Evolutionary conservation across 2,888 invertebrate genomes (phyloP).

Genomic region (Pharmacophagus antenor): DNA sequence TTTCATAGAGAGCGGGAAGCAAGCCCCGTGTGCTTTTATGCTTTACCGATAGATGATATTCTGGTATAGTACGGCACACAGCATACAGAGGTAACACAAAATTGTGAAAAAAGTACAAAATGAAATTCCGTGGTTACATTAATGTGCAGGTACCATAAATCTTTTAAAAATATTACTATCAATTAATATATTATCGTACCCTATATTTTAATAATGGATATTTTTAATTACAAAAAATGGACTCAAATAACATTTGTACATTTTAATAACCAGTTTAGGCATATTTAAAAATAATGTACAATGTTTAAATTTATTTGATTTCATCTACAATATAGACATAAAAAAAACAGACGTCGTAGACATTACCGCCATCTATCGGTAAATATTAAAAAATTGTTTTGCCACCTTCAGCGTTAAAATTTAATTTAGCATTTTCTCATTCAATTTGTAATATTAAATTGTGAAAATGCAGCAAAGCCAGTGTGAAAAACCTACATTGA

Average conservation of each 20-base stretch:
- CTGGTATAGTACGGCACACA: neutral
- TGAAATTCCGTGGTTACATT: no score
- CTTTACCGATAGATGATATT: slow-evolving; percentile 37
- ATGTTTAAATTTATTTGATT: no score
- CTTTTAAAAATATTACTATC: no score
- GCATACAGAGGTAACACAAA: neutral
- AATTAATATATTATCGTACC: no score
- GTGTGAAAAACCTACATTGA: slow-evolving; percentile 23
- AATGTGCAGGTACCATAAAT: no score
- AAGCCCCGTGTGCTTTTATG: slow-evolving; percentile 28
- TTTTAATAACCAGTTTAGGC: no score
- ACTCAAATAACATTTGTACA: no score
- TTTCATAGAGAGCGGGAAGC: slow-evolving; percentile 31
- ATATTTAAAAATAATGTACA: no score
- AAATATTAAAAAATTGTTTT: slow-evolving; percentile 3
- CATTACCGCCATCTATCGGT: slow-evolving; percentile 33
- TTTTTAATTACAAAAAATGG: no score
- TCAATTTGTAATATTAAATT: slow-evolving; percentile 3
- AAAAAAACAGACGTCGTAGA: neutral
- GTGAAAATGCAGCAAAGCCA: slow-evolving; percentile 40
- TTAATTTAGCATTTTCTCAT: slow-evolving; percentile 21
- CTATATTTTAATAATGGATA: no score
- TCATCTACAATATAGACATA: neutral
- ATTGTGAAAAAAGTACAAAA: neutral
- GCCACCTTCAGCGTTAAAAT: slow-evolving; percentile 11